phyloP scores from a whole-genome alignment of 2,888 invertebrate genomes.

The Cyclophora punctaria region DNA sequence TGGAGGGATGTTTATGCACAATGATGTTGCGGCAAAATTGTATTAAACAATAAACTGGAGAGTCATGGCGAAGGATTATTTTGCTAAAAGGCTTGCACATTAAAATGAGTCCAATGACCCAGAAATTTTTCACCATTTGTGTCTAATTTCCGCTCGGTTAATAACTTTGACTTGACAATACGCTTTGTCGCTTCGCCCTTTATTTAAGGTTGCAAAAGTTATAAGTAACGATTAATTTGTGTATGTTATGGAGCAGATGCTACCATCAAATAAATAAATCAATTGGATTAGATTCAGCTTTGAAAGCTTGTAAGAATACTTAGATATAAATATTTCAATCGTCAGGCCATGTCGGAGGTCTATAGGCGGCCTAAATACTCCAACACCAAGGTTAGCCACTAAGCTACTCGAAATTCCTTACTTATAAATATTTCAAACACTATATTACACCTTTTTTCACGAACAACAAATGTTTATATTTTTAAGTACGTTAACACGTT shows the following conservation, averaged over 20 bases:
- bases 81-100: conserved; percentile 19
- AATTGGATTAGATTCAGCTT: too few relatives aligned
- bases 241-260: not conserved
- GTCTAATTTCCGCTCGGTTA: conserved; percentile 44
- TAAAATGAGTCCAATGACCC: conserved; percentile 35
- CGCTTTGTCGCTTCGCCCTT: conserved; percentile 37
- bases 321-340: too few relatives aligned
- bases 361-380: too few relatives aligned
- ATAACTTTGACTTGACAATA: conserved; percentile 44
- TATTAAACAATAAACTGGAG: not conserved
- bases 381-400: too few relatives aligned
- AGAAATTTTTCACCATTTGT: conserved; percentile 34
- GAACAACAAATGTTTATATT: too few relatives aligned
- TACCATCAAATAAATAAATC: not conserved
- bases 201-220: conserved; percentile 37
- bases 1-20: too few relatives aligned
- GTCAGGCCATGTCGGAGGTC: too few relatives aligned
- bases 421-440: too few relatives aligned
- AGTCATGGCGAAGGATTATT: conserved; percentile 16
- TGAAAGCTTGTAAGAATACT: too few relatives aligned
- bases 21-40: conserved; percentile 2
- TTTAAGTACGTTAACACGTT: too few relatives aligned
- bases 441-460: too few relatives aligned
- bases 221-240: conserved; percentile 2
- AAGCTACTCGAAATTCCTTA: too few relatives aligned